phyloP scores from a whole-genome alignment of 2,888 invertebrate species.

The Apodemia hepburni region DNA sequence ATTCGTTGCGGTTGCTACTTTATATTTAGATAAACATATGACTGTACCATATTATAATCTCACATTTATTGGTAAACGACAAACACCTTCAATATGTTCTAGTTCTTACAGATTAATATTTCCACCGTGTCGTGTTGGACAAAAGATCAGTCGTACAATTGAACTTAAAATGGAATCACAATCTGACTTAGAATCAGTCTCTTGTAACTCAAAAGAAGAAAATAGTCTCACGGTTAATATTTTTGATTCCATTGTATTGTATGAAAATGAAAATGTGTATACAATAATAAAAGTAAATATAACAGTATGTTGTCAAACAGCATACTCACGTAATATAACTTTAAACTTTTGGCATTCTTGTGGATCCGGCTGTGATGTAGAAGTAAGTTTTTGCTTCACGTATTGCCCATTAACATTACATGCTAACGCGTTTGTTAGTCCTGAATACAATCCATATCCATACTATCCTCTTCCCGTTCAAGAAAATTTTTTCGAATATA shows the following conservation, averaged over 20 bases:
- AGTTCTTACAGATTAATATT: constrained; percentile 54
- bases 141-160: constrained; percentile 39
- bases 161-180: constrained; percentile 46
- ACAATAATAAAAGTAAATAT: constrained; percentile 51
- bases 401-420: constrained; percentile 62
- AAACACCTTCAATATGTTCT: constrained; percentile 49
- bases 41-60: constrained; percentile 61
- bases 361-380: constrained; percentile 58
- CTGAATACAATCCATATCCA: constrained; percentile 58
- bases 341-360: constrained; percentile 49
- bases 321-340: constrained; percentile 41
- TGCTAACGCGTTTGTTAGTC: constrained; percentile 39
- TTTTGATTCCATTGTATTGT: constrained; percentile 34
- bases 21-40: constrained; percentile 63
- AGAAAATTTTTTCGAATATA: constrained; percentile 48
- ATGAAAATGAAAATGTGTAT: constrained; percentile 34
- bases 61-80: constrained; percentile 56
- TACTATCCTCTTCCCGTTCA: constrained; percentile 55
- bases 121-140: constrained; percentile 54
- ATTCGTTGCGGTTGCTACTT: constrained; percentile 54
- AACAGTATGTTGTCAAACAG: constrained; percentile 39
- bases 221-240: constrained; percentile 44
- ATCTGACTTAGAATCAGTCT: constrained; percentile 45
- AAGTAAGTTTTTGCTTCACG: constrained; percentile 59
- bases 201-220: constrained; percentile 49